Base-by-base conservation (phyloP, 1,140 invertebrate species). In the Trissolcus basalis region DNA sequence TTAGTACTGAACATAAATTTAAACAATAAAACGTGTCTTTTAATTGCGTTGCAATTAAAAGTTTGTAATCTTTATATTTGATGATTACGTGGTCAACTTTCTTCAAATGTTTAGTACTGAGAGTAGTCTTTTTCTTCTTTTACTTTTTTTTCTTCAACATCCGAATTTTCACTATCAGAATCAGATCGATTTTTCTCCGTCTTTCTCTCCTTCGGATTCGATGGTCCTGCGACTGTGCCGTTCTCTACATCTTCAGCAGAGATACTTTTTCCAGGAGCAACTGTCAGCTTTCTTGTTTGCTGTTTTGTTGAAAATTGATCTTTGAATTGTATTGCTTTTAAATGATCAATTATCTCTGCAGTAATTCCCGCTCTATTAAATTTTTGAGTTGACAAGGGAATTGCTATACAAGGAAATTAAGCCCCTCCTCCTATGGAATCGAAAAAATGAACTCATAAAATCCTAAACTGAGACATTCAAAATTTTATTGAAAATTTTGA, bases 231-330 rank as follows among this genome's bases (percentile, higher is more conserved):
- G 39, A 39, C 33, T 41, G 32, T 13, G 11, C 7, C 50, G 14
- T 33, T 53, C 8, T 39, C 50, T 15, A 56, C 16, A 7, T 56
- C 41, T 32, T 56, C 53, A n/a, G 32, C 39, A 32, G 11, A 7
- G 33, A 56, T 35, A 55, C 53, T 56, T 56, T 56, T 44, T 15
- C 53, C 19, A 55, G 51, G 51, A 15, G 51, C 36, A 55, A 41
- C 39, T 41, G 51, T 35, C 15, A 55, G 39, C 51, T 56, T 56
- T 19, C 16, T 56, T 12, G 27, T 56, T 15, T 39, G 41, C 53
- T 44, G 39, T 56, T 45, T 56, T 44, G 19, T 56, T 33, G 32
- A 16, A 12, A 36, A 55, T 56, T 13, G 43, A 33, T 45, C 53
- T 14, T 36, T 45, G 35, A 43, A 56, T 11, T n/a, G 44, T 11